Conservation (phyloP, 2,797 vertebrate genomes). For the Brachymystax lenok region DNA sequence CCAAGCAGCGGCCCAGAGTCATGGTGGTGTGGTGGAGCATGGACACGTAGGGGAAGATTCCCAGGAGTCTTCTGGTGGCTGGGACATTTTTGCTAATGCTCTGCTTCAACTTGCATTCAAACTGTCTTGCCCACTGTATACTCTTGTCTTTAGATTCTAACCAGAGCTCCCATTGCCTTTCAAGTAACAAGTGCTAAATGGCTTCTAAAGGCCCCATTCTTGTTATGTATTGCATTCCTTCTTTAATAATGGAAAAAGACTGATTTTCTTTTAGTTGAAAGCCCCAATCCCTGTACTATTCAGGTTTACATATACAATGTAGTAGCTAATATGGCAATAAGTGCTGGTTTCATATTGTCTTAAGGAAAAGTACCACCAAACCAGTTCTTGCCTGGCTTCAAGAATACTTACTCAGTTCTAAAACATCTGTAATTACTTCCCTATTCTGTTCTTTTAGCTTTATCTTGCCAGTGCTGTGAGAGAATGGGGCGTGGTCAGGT, state of each 20-base stretch:
- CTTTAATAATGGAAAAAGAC: conserved; percentile 29
- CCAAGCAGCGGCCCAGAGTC: not conserved
- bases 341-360: not conserved
- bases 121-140: not conserved
- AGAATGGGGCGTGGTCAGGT: not conserved
- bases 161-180: not conserved
- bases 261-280: too few species aligned
- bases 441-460: not conserved
- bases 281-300: conserved; percentile 1
- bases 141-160: conserved; percentile 5
- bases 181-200: conserved; percentile 12
- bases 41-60: conserved; percentile 9
- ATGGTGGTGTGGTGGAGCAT: not conserved
- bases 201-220: conserved; percentile 37
- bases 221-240: conserved; percentile 43
- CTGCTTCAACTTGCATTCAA: not conserved
- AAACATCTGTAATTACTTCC: not conserved
- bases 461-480: not conserved
- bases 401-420: conserved; percentile 24
- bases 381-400: conserved; percentile 19
- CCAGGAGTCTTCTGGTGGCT: not conserved
- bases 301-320: not conserved
- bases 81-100: not conserved
- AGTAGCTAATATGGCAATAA: not conserved
- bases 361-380: conserved; percentile 27